Evolutionary conservation across 1,140 invertebrate species (phyloP).

Genomic region (Drosophila varians): DNA sequence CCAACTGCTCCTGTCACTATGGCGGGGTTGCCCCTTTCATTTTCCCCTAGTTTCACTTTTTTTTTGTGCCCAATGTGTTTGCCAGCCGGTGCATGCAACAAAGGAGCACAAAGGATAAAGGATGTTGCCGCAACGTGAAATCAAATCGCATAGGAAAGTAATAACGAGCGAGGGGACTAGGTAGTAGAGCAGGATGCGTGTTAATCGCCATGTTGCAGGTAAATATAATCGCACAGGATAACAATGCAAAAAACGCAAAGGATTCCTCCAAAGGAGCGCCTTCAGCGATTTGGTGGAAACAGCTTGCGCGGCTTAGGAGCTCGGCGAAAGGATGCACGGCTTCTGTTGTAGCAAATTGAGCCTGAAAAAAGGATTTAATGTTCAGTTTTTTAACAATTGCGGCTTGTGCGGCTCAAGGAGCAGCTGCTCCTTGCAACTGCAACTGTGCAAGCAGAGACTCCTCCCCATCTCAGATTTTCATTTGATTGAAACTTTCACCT

Average conservation of each 20-base stretch:
- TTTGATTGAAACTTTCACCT: constrained; percentile 64
- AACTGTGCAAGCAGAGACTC: constrained; percentile 48
- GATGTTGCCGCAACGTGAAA: constrained; percentile 57
- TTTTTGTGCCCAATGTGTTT: constrained; percentile 45
- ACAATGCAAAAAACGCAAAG: constrained; percentile 45
- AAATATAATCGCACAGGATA: constrained; percentile 65
- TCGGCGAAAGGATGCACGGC: constrained; percentile 34
- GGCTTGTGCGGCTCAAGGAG: constrained; percentile 41
- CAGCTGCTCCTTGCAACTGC: constrained; percentile 16
- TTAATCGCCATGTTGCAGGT: constrained; percentile 67
- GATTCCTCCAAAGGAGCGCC: constrained; percentile 41
- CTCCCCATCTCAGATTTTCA: background rate
- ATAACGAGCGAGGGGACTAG: constrained; percentile 25
- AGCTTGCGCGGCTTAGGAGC: constrained; percentile 59
- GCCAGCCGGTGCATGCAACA: constrained; percentile 66
- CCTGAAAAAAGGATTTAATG: constrained; percentile 66
- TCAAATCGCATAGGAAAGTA: constrained; percentile 53
- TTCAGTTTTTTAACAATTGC: constrained; percentile 59
- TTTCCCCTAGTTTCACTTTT: constrained; percentile 47
- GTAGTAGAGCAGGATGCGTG: constrained; percentile 46
- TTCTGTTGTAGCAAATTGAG: constrained; percentile 59
- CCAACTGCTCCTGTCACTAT: constrained; percentile 15
- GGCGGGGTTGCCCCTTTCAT: background rate
- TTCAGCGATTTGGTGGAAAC: constrained; percentile 44
- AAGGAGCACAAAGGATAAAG: constrained; percentile 59